Evolutionary conservation across 1,140 invertebrate genomes (phyloP).

Genomic region (Drosophila ananassae): DNA sequence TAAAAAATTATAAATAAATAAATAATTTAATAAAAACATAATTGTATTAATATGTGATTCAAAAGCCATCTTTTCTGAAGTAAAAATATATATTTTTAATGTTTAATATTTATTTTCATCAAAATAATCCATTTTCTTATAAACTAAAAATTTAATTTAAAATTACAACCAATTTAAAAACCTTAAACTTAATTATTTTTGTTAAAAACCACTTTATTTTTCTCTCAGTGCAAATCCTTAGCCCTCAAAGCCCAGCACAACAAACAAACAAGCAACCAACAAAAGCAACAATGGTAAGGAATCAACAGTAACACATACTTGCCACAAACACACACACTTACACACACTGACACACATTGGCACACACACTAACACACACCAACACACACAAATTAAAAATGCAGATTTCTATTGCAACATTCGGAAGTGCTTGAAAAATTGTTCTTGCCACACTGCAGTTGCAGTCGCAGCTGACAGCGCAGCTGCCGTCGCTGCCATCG

Average conservation of each 20-base stretch:
- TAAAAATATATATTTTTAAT: too few species aligned
- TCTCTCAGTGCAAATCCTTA: constrained; percentile 4
- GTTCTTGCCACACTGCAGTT: constrained; percentile 52
- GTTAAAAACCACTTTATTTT: not conserved
- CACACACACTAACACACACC: constrained; percentile 5
- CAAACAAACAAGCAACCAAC: constrained; percentile 27
- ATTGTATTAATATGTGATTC: too few species aligned
- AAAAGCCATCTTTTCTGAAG: too few species aligned
- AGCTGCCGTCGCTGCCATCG: constrained; percentile 3
- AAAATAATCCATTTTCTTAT: too few species aligned
- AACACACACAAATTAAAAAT: constrained; percentile 68
- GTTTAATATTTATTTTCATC: too few species aligned
- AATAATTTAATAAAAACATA: too few species aligned
- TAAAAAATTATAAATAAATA: too few species aligned
- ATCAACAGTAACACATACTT: constrained; percentile 50
- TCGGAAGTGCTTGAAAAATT: constrained; percentile 75
- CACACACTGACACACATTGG: constrained; percentile 10
- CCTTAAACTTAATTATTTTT: not conserved
- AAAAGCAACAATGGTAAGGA: constrained; percentile 48
- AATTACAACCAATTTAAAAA: not conserved
- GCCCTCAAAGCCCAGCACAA: constrained; percentile 25
- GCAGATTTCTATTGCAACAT: constrained; percentile 77
- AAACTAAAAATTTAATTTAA: not conserved
- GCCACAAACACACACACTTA: constrained; percentile 18
- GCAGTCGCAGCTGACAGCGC: constrained; percentile 32